These are phyloP conservation scores for Drosophila neonasuta DNA, from an alignment of 2,888 invertebrate species.

Conservation along the genomic window DNA sequence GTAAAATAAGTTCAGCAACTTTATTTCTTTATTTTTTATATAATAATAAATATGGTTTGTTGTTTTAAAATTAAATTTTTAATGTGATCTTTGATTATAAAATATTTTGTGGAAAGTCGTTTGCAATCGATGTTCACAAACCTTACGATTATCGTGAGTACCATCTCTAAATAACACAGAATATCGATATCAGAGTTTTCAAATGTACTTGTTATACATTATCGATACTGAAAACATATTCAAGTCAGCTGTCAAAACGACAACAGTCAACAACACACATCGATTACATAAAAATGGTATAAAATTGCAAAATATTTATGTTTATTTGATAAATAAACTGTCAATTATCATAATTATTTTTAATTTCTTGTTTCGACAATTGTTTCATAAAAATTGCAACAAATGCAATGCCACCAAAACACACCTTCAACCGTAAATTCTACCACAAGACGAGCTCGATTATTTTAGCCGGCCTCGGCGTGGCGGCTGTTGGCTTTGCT, in stretches of 20 bases:
- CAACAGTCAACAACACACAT: slow-evolving; percentile 18
- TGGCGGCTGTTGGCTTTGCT: slow-evolving; percentile 95
- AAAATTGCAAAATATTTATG: slow-evolving; percentile 38
- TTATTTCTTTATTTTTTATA: too few relatives aligned
- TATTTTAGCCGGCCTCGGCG: slow-evolving; percentile 92
- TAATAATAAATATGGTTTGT: too few relatives aligned
- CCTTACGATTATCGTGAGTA: not conserved
- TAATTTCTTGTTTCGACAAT: slow-evolving; percentile 7
- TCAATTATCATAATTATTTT: not conserved
- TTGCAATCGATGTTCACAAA: not conserved
- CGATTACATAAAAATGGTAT: slow-evolving; percentile 72
- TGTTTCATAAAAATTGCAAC: slow-evolving; percentile 17
- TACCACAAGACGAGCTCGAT: slow-evolving; percentile 86
- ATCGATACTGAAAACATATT: slow-evolving; percentile 26
- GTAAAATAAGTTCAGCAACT: too few relatives aligned
- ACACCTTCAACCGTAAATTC: not conserved
- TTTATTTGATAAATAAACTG: slow-evolving; percentile 7
- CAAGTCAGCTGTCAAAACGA: slow-evolving; percentile 49
- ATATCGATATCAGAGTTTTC: not conserved
- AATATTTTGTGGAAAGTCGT: too few relatives aligned
- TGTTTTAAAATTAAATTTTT: too few relatives aligned
- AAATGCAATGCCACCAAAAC: slow-evolving; percentile 17
- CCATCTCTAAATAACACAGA: not conserved
- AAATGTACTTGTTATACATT: not conserved
- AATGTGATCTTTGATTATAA: too few relatives aligned